Percentiles rank a stretch among this genome's conserved stretches.
Evolutionary conservation across 2,888 invertebrate genomes (phyloP).

Genomic region (Poecilobothrus nobilitatus): DNA sequence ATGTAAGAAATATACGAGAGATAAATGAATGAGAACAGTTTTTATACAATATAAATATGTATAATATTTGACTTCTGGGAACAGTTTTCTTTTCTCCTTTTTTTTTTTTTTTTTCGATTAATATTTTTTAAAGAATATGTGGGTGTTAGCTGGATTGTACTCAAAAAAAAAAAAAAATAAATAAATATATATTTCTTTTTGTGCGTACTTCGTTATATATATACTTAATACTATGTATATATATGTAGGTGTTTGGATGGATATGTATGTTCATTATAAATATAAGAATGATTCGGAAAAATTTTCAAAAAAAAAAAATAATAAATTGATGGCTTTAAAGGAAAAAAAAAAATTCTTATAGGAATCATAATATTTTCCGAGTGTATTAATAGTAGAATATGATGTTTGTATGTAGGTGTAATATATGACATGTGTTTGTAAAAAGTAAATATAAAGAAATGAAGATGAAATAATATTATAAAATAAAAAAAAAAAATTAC

Average conservation of each 20-base stretch:
- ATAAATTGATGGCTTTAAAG: no score
- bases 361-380: no score
- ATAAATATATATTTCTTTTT: not conserved
- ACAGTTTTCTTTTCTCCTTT: not conserved
- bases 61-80: not conserved
- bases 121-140: not conserved
- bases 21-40: not conserved
- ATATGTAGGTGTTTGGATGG: not conserved
- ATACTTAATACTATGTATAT: not conserved
- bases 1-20: not conserved
- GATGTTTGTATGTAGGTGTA: not conserved
- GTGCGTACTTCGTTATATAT: no score
- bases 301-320: no score
- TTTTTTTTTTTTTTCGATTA: not conserved
- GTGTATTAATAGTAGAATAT: no score
- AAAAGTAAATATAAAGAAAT: no score
- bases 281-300: not conserved
- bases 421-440: no score
- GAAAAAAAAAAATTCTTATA: no score
- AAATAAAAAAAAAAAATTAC: no score
- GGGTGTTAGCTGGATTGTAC: slow-evolving; percentile 2
- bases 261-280: not conserved
- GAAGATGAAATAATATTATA: no score
- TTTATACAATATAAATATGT: no score
- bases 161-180: not conserved